phyloP scores from a whole-genome alignment of 2,797 vertebrate species.

The Tapera naevia region DNA sequence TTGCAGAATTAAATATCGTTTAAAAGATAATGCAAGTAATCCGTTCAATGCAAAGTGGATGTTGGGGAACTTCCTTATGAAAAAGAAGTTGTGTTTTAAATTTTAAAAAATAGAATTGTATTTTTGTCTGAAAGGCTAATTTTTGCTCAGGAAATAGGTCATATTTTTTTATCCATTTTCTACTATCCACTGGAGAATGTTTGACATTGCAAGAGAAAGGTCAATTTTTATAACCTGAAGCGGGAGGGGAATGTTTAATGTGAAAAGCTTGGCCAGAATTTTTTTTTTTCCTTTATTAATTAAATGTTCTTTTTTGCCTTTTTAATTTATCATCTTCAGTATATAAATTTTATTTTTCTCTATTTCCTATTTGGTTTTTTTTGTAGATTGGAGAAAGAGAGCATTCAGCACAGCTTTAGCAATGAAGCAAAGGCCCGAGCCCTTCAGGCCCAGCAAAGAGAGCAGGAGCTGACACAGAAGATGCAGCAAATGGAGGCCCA shows the following conservation, averaged over 20 bases:
- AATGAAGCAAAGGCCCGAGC: conserved; percentile 84
- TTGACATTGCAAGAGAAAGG: conserved; percentile 55
- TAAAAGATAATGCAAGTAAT: conserved; percentile 24
- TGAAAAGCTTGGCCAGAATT: neutral
- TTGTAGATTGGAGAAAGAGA: conserved; percentile 87
- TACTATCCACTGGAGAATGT: neutral
- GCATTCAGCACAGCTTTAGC: conserved; percentile 79
- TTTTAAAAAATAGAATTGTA: neutral
- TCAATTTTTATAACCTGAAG: conserved; percentile 24
- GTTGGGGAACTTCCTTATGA: neutral
- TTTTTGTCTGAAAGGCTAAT: neutral
- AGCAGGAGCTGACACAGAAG: conserved; percentile 87
- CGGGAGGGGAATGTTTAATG: neutral
- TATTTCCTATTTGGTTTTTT: conserved; percentile 18
- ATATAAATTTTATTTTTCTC: neutral
- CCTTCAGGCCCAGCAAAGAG: conserved; percentile 84
- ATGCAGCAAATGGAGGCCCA: conserved; percentile 89
- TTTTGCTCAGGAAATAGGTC: neutral
- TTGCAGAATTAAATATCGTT: conserved; percentile 28
- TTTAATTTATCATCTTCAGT: neutral
- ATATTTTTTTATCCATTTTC: neutral
- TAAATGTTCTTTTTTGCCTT: neutral
- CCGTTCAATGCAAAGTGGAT: neutral
- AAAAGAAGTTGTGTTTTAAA: neutral
- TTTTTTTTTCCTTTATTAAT: neutral